Conservation (phyloP, 2,113 vertebrate species). For the Asarcornis scutulata region DNA sequence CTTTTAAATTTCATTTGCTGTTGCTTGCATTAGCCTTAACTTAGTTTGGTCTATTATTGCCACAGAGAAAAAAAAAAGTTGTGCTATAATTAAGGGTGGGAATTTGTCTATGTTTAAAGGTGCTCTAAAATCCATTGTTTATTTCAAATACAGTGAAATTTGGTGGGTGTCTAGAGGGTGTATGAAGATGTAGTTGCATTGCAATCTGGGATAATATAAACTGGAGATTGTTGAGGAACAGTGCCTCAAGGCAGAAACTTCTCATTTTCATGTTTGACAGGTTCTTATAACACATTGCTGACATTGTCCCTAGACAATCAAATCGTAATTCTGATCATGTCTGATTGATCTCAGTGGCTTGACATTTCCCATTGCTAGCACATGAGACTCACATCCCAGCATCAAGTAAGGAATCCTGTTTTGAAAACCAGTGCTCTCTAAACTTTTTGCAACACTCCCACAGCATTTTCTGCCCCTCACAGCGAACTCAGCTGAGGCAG, state of each 20-base stretch:
- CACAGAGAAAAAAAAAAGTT: background rate
- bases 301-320: background rate
- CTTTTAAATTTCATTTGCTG: background rate
- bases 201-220: background rate
- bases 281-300: background rate
- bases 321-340: background rate
- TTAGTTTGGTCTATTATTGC: background rate
- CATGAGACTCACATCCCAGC: background rate
- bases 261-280: background rate
- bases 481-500: background rate
- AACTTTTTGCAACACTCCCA: background rate
- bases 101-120: background rate
- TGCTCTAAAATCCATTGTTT: background rate
- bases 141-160: background rate
- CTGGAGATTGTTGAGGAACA: background rate
- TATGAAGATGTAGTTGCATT: background rate
- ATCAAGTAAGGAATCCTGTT: background rate
- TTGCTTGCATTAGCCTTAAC: background rate
- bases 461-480: background rate
- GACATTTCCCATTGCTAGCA: background rate
- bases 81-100: background rate
- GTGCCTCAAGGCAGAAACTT: background rate
- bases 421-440: background rate
- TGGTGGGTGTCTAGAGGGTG: background rate
- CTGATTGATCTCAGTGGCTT: background rate